Evolutionary conservation across 2,888 invertebrate genomes (phyloP).

Genomic region (Leptinotarsa juncta): DNA sequence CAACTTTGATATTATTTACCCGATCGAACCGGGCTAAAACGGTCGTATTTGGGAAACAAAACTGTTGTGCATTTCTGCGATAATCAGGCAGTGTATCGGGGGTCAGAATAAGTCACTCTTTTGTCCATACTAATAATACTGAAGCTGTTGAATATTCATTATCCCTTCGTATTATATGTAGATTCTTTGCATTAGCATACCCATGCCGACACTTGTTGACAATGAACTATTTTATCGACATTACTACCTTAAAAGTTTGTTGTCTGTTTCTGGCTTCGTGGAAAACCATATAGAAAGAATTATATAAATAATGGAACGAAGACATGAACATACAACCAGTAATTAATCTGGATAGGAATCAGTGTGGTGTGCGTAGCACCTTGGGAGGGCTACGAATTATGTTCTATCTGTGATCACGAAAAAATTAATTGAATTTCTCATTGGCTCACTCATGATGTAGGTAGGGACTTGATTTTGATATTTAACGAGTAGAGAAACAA

Average conservation of each 20-base stretch:
- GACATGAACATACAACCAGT: constrained; percentile 17
- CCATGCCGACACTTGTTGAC: constrained; percentile 59
- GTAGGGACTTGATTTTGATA: too few species aligned
- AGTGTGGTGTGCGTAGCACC: constrained; percentile 6
- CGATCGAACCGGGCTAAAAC: constrained; percentile 2
- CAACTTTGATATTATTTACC: not conserved
- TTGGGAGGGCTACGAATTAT: not conserved
- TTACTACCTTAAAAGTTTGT: constrained; percentile 34
- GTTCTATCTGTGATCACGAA: not conserved
- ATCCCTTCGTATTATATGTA: constrained; percentile 61
- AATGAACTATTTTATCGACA: constrained; percentile 50
- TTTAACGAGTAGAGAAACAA: too few species aligned
- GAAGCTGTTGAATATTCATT: constrained; percentile 61
- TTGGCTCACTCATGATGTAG: too few species aligned
- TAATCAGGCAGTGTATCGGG: constrained; percentile 41
- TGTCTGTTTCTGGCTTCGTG: constrained; percentile 24
- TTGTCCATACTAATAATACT: constrained; percentile 48
- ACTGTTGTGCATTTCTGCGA: constrained; percentile 17
- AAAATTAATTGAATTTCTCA: not conserved
- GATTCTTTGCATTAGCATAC: constrained; percentile 60
- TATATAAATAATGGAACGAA: constrained; percentile 22
- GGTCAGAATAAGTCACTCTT: constrained; percentile 61
- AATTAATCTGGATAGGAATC: constrained; percentile 16
- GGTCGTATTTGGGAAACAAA: constrained; percentile 10
- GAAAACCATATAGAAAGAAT: constrained; percentile 16